Conservation (phyloP, 2,797 vertebrate genomes). For the Mionectes olivaceus region DNA sequence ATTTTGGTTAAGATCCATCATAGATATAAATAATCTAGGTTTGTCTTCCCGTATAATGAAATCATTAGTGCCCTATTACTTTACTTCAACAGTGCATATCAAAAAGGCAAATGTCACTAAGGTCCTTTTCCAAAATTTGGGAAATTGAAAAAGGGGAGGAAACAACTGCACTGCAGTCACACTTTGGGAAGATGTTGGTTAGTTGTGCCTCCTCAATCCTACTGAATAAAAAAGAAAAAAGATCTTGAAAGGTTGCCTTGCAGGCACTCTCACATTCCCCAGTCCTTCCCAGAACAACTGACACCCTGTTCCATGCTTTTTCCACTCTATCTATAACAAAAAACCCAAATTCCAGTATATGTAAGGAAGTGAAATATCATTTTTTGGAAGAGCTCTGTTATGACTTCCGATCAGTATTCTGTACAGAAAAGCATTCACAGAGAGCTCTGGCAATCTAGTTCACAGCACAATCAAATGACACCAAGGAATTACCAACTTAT, state of each 20-base stretch:
- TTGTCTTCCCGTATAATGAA: not conserved
- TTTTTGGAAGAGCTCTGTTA: not conserved
- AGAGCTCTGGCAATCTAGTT: not conserved
- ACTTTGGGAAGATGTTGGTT: not conserved
- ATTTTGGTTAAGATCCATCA: not conserved
- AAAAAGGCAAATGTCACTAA: not conserved
- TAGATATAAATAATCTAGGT: not conserved
- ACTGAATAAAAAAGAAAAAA: not conserved
- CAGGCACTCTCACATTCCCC: rapidly evolving
- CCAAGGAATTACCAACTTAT: not conserved
- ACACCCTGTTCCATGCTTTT: not conserved
- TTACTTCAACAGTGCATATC: not conserved
- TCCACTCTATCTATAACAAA: not conserved
- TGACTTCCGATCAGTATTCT: not conserved
- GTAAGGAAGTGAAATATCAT: not conserved
- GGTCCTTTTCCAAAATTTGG: not conserved
- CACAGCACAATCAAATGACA: not conserved
- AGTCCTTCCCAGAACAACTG: not conserved
- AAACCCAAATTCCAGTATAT: not conserved
- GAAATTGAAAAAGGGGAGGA: not conserved
- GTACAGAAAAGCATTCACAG: not conserved
- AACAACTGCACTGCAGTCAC: not conserved
- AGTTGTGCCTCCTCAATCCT: not conserved
- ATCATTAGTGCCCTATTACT: not conserved
- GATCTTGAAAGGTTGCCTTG: not conserved